phyloP scores from a whole-genome alignment of 2,888 invertebrate species.

The Euplexia lucipara region DNA sequence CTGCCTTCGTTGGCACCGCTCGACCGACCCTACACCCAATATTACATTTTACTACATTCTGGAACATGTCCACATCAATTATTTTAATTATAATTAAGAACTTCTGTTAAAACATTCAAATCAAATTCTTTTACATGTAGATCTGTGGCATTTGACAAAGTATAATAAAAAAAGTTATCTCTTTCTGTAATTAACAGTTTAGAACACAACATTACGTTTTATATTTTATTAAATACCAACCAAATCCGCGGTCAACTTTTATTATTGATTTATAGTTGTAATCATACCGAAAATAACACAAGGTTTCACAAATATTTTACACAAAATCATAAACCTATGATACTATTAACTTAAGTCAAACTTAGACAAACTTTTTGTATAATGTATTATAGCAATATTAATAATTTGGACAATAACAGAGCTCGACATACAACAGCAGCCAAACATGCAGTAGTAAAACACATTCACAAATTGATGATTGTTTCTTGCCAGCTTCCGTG shows the following conservation, averaged over 20 bases:
- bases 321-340: slow-evolving; percentile 50
- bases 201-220: not conserved
- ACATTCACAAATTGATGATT: slow-evolving; percentile 85
- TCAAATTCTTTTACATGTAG: slow-evolving; percentile 7
- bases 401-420: slow-evolving; percentile 71
- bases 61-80: slow-evolving; percentile 12
- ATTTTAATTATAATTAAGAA: slow-evolving; percentile 1
- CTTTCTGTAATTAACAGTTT: not conserved
- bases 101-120: slow-evolving; percentile 33
- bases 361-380: slow-evolving; percentile 63
- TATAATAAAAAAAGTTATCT: slow-evolving; percentile 14
- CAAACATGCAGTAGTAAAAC: slow-evolving; percentile 84
- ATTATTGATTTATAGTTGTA: slow-evolving; percentile 15
- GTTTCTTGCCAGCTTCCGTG: slow-evolving; percentile 81
- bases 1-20: slow-evolving; percentile 90
- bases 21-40: slow-evolving; percentile 80
- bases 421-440: slow-evolving; percentile 71
- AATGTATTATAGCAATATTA: slow-evolving; percentile 70
- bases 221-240: slow-evolving; percentile 43
- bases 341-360: slow-evolving; percentile 54
- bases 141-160: slow-evolving; percentile 45
- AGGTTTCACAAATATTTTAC: slow-evolving; percentile 46
- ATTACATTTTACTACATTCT: slow-evolving; percentile 46
- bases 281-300: slow-evolving; percentile 32
- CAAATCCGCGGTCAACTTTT: slow-evolving; percentile 3